phyloP scores from a whole-genome alignment of 2,888 invertebrate genomes.

The Lordiphosa fenestrarum region DNA sequence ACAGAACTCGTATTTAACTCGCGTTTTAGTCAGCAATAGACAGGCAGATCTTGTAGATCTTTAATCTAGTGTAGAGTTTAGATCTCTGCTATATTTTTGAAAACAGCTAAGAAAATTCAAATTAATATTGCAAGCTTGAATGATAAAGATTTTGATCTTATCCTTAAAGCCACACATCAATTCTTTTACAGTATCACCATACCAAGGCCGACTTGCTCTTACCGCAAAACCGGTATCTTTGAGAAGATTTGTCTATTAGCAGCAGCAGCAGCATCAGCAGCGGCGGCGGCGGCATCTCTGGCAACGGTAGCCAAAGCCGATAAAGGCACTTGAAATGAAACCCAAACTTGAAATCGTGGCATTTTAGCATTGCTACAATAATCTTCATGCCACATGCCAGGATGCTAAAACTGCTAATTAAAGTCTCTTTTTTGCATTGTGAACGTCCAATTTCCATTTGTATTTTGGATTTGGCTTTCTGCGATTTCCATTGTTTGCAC shows the following conservation, averaged over 20 bases:
- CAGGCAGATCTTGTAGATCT: slow-evolving; percentile 17
- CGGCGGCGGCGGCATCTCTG: no score
- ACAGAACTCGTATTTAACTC: slow-evolving; percentile 15
- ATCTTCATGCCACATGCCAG: no score
- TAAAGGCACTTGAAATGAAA: no score
- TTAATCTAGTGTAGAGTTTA: slow-evolving; percentile 22
- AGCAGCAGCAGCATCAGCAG: neutral
- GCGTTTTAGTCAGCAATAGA: slow-evolving; percentile 11
- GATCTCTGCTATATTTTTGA: neutral
- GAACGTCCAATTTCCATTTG: no score
- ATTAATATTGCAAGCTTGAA: slow-evolving; percentile 20
- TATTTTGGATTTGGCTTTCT: no score
- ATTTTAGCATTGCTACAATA: no score
- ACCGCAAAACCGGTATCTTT: slow-evolving; percentile 14
- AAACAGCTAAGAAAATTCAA: neutral
- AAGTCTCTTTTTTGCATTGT: no score
- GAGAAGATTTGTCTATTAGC: slow-evolving; percentile 13
- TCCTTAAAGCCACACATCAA: slow-evolving; percentile 21
- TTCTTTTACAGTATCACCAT: slow-evolving; percentile 18
- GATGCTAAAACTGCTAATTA: no score
- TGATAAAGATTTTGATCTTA: slow-evolving; percentile 35
- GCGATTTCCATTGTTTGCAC: no score
- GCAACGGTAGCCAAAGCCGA: no score
- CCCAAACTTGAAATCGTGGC: no score
- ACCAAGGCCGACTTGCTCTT: slow-evolving; percentile 27